These are phyloP conservation scores for Hemaris fuciformis DNA, from an alignment of 2,888 invertebrate species.

Conservation along the genomic window DNA sequence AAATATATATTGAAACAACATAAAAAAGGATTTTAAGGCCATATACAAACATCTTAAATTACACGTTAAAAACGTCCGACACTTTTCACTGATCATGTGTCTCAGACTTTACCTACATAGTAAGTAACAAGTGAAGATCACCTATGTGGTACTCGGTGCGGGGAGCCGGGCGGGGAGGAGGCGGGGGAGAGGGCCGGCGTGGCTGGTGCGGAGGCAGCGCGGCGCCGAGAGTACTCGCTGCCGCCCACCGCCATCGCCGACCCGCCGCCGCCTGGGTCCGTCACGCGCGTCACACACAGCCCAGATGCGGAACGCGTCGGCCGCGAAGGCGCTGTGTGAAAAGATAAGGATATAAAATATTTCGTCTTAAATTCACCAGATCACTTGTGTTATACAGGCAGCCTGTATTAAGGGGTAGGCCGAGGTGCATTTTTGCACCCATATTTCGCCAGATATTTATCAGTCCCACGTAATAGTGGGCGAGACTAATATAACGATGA, in stretches of 20 bases:
- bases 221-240: constrained; percentile 78
- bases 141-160: constrained; percentile 72
- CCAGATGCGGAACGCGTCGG: constrained; percentile 88
- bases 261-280: constrained; percentile 81
- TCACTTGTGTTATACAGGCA: too few relatives aligned
- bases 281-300: constrained; percentile 83
- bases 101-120: constrained; percentile 11
- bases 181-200: constrained; percentile 89
- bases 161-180: constrained; percentile 86
- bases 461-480: too few relatives aligned
- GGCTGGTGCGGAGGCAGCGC: constrained; percentile 87
- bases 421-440: too few relatives aligned
- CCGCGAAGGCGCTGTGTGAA: constrained; percentile 83
- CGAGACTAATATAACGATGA: too few relatives aligned
- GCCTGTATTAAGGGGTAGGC: too few relatives aligned
- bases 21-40: too few relatives aligned
- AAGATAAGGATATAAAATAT: background rate
- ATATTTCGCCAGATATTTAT: too few relatives aligned
- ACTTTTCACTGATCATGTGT: constrained; percentile 9
- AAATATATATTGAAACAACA: too few relatives aligned
- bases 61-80: background rate
- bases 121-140: constrained; percentile 24
- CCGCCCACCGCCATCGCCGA: constrained; percentile 83
- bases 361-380: too few relatives aligned
- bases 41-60: too few relatives aligned